phyloP scores from a whole-genome alignment of 2,888 invertebrate genomes.

The Microplitis manilae region DNA sequence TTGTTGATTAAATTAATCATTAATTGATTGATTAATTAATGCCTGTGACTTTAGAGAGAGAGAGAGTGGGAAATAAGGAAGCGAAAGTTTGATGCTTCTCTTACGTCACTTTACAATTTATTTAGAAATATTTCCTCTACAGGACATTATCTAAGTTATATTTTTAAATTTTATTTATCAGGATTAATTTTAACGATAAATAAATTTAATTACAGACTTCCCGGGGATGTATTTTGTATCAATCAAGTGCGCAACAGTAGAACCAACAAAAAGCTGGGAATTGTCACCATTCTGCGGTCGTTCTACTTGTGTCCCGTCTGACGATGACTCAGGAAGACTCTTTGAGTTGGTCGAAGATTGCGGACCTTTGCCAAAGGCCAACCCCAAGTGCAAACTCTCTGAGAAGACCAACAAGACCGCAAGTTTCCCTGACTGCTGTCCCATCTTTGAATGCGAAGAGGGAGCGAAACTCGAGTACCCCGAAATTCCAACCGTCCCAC shows the following conservation, averaged over 20 bases:
- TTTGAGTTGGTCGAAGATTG: slow-evolving; percentile 91
- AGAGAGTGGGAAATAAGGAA: background rate
- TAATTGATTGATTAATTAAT: slow-evolving; percentile 8
- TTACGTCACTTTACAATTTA: background rate
- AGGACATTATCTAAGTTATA: background rate
- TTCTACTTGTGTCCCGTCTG: slow-evolving; percentile 87
- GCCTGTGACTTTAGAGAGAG: background rate
- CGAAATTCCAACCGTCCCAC: slow-evolving; percentile 78
- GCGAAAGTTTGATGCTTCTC: slow-evolving; percentile 11
- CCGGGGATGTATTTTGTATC: slow-evolving; percentile 94
- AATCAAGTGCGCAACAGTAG: slow-evolving; percentile 89
- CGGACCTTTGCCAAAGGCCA: slow-evolving; percentile 88
- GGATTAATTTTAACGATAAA: background rate
- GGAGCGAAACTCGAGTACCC: slow-evolving; percentile 90
- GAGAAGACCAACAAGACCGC: slow-evolving; percentile 93
- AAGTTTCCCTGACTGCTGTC: slow-evolving; percentile 89
- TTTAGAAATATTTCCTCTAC: background rate
- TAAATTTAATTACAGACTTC: slow-evolving; percentile 78
- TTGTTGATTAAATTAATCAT: slow-evolving; percentile 3
- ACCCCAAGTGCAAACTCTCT: slow-evolving; percentile 90
- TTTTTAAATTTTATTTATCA: background rate
- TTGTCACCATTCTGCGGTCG: slow-evolving; percentile 92
- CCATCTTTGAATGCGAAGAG: slow-evolving; percentile 87
- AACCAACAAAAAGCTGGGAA: slow-evolving; percentile 89
- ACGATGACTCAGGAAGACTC: slow-evolving; percentile 82